Percentiles rank a stretch among this genome's conserved stretches.
phyloP scores from a whole-genome alignment of 2,797 vertebrate species.

The Serranus cabrilla region DNA sequence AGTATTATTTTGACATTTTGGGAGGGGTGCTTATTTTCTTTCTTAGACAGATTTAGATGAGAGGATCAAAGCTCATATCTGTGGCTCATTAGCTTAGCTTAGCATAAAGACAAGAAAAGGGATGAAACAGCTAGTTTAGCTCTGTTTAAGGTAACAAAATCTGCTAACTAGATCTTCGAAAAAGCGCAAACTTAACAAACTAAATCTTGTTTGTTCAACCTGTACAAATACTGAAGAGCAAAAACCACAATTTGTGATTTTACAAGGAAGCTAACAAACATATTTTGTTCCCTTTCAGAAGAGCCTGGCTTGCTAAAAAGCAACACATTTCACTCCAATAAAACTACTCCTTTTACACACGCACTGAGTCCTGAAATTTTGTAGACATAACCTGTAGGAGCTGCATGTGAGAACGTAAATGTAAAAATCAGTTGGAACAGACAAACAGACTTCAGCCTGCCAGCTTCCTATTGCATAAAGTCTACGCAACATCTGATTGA shows the following conservation, averaged over 20 bases:
- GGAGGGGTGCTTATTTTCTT: background rate
- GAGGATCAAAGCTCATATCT: background rate
- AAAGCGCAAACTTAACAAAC: background rate
- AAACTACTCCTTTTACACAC: background rate
- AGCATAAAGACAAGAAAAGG: background rate
- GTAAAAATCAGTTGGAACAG: no score
- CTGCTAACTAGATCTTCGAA: no score
- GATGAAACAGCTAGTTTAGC: background rate
- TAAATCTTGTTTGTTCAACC: background rate
- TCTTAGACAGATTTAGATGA: background rate
- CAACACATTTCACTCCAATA: background rate
- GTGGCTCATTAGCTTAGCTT: background rate
- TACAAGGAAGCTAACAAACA: background rate
- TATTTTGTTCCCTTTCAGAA: no score
- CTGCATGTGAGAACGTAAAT: no score
- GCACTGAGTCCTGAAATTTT: no score
- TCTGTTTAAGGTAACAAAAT: background rate
- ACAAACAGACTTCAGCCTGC: no score
- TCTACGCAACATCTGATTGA: no score
- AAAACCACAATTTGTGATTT: background rate
- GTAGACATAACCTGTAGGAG: no score
- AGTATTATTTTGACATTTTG: constrained; percentile 20
- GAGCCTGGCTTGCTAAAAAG: background rate
- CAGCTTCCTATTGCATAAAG: no score
- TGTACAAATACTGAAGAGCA: background rate